A percentile compares a stretch with the other conserved stretches of the same genome.
Conservation (phyloP, 2,888 invertebrate genomes). For the Lochmaea crataegi region DNA sequence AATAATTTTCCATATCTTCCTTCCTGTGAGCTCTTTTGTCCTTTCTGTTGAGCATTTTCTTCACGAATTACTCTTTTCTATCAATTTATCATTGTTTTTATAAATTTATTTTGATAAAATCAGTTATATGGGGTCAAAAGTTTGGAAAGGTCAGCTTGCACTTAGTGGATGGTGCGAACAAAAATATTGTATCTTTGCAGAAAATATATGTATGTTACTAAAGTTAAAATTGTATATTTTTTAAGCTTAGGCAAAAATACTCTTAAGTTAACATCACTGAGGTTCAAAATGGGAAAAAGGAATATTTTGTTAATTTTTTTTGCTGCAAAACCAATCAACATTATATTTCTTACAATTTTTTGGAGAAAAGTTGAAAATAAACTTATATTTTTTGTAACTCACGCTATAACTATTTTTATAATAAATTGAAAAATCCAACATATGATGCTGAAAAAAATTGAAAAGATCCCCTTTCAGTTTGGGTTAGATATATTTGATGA, state of each 20-base stretch:
- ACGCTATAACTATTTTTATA: no score
- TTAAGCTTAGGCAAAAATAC: slow-evolving; percentile 14
- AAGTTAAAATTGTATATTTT: background rate
- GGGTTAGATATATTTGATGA: no score
- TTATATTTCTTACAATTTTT: no score
- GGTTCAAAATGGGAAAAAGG: slow-evolving; percentile 21
- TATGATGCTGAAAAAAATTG: no score
- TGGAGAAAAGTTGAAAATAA: no score
- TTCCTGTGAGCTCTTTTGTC: no score
- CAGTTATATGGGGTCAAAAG: background rate
- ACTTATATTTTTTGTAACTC: no score
- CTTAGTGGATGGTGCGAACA: background rate
- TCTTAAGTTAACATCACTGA: slow-evolving; percentile 33
- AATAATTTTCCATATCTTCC: no score
- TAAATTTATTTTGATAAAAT: background rate
- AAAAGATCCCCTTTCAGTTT: no score
- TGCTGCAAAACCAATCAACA: background rate
- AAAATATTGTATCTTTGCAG: background rate
- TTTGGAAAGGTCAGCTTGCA: background rate
- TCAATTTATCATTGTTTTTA: background rate
- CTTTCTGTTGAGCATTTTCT: no score
- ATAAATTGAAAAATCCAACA: no score
- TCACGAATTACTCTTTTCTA: background rate
- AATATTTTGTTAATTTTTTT: slow-evolving; percentile 3
- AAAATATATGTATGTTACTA: background rate